These are phyloP conservation scores for Meteorus colon DNA, from an alignment of 2,888 invertebrate species.

Conservation along the genomic window DNA sequence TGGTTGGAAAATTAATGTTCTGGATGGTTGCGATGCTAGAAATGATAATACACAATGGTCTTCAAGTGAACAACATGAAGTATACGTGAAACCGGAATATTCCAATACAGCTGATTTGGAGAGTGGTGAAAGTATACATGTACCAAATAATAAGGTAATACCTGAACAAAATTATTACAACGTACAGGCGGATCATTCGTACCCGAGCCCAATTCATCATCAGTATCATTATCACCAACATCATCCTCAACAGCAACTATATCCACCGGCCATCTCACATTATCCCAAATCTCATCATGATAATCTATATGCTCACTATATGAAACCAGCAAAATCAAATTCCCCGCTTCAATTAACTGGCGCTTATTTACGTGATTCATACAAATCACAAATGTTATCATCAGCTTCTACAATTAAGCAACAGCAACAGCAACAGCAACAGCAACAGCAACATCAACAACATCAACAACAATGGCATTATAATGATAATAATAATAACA, in stretches of 20 bases:
- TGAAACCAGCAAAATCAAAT: constrained; percentile 26
- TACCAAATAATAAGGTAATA: constrained; percentile 68
- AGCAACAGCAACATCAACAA: background rate
- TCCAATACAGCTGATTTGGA: constrained; percentile 62
- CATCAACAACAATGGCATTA: background rate
- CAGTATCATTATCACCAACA: constrained; percentile 54
- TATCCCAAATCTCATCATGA: constrained; percentile 28
- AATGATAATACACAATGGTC: constrained; percentile 63
- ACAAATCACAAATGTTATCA: background rate
- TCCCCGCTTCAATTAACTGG: constrained; percentile 25
- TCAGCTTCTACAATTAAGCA: constrained; percentile 17
- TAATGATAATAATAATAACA: constrained; percentile 3
- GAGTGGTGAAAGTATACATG: constrained; percentile 64
- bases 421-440: background rate
- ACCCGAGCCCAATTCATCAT: constrained; percentile 42
- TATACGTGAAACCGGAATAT: constrained; percentile 74
- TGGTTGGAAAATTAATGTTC: constrained; percentile 96
- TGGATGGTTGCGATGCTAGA: constrained; percentile 84
- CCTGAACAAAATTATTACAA: constrained; percentile 66
- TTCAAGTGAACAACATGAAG: constrained; percentile 77
- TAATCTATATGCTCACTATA: constrained; percentile 28
- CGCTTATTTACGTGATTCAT: constrained; percentile 24
- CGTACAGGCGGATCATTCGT: constrained; percentile 59
- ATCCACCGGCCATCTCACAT: constrained; percentile 25
- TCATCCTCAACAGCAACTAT: constrained; percentile 42